A percentile compares a stretch with the other conserved stretches of the same genome.
These are phyloP conservation scores for Brachyptera risi DNA, from an alignment of 2,888 invertebrate species.

Conservation along the genomic window DNA sequence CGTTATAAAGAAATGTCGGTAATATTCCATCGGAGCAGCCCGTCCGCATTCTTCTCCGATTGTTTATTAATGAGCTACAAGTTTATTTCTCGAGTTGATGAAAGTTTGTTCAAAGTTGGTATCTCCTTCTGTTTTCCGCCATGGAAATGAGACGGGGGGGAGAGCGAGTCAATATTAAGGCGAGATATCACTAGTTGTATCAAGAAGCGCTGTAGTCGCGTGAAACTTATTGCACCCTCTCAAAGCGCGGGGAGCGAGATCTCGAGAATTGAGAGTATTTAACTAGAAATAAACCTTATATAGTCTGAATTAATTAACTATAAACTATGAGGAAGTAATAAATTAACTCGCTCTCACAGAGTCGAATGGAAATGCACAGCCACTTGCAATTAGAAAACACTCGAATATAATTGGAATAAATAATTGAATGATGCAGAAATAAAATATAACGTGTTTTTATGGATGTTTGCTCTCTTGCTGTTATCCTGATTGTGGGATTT, in stretches of 20 bases:
- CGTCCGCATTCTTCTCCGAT: too few species aligned
- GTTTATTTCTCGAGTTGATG: neutral
- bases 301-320: conserved; percentile 18
- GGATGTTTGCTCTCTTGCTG: too few species aligned
- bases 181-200: conserved; percentile 21
- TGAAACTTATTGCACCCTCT: neutral
- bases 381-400: conserved; percentile 13
- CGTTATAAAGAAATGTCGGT: too few species aligned
- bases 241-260: neutral
- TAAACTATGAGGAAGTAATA: conserved; percentile 17
- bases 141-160: neutral
- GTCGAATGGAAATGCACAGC: conserved; percentile 9
- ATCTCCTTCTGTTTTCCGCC: neutral
- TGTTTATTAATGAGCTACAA: conserved; percentile 8
- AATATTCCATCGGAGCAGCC: too few species aligned
- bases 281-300: conserved; percentile 17
- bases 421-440: conserved; percentile 13
- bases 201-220: too few species aligned
- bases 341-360: conserved; percentile 9
- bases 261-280: neutral
- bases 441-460: too few species aligned
- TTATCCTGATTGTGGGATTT: too few species aligned
- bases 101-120: conserved; percentile 1
- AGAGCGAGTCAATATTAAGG: conserved; percentile 18
- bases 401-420: conserved; percentile 1